These are phyloP conservation scores for Cosmopolites sordidus DNA, from an alignment of 2,888 invertebrate genomes.

Conservation along the genomic window DNA sequence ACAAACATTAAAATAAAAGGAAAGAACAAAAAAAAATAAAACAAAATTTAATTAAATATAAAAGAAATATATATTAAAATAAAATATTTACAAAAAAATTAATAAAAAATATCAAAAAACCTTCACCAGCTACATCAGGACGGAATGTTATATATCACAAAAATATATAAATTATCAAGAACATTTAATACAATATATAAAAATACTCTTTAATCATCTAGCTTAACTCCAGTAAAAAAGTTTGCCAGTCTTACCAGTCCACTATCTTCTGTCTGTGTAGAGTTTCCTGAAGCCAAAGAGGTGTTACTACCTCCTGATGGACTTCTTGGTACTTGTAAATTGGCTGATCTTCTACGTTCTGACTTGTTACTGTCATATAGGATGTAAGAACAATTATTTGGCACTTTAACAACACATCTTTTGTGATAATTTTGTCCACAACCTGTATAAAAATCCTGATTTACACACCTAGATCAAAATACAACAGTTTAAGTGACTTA, in stretches of 20 bases:
- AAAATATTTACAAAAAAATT: constrained; percentile 29
- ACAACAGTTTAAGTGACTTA: constrained; percentile 43
- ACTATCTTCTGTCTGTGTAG: constrained; percentile 53
- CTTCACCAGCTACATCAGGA: constrained; percentile 30
- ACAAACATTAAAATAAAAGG: constrained; percentile 11
- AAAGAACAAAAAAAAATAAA: constrained; percentile 19
- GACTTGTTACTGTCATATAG: constrained; percentile 40
- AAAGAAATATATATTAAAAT: constrained; percentile 14
- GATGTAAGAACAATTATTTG: constrained; percentile 85
- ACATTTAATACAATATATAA: constrained; percentile 3
- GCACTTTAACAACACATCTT: constrained; percentile 93
- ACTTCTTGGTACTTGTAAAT: constrained; percentile 59
- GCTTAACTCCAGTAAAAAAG: constrained; percentile 46
- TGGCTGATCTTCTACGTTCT: constrained; percentile 48
- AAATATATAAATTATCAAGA: constrained; percentile 2
- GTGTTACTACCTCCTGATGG: constrained; percentile 74
- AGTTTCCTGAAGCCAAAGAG: constrained; percentile 57
- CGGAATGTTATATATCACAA: constrained; percentile 17
- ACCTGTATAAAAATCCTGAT: constrained; percentile 56
- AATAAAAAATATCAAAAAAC: constrained; percentile 36
- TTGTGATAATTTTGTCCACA: constrained; percentile 99
- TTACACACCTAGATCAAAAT: neutral
- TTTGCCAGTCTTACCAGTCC: constrained; percentile 70
- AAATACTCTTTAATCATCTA: constrained; percentile 31
- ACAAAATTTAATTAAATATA: constrained; percentile 14